phyloP scores from a whole-genome alignment of 2,113 vertebrate genomes.

The Hippocampus mohnikei region DNA sequence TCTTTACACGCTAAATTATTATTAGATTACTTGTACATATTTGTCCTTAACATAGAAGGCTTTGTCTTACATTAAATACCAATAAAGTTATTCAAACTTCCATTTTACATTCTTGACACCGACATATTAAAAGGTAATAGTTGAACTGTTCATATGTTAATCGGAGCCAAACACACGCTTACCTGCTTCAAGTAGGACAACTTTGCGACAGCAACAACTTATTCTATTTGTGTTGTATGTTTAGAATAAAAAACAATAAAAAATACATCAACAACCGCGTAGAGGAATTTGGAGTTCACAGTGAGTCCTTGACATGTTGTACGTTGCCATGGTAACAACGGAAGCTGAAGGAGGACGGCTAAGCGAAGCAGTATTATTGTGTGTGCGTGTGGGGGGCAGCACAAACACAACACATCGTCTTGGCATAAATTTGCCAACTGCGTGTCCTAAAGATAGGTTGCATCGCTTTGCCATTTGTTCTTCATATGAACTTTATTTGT shows the following conservation, averaged over 20 bases:
- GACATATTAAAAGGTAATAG: background rate
- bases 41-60: background rate
- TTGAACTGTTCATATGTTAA: background rate
- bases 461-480: background rate
- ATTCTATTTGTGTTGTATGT: background rate
- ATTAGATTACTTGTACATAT: background rate
- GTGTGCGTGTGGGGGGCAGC: no score
- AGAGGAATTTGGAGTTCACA: background rate
- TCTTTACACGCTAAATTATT: background rate
- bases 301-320: constrained; percentile 28
- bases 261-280: background rate
- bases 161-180: background rate
- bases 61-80: background rate
- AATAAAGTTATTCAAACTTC: background rate
- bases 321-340: constrained; percentile 33
- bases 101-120: background rate
- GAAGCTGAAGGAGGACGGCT: constrained; percentile 28
- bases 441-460: no score
- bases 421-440: background rate
- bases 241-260: background rate
- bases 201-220: background rate
- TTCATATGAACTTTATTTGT: constrained; percentile 29
- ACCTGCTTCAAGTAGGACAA: constrained; percentile 8
- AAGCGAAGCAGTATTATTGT: background rate
- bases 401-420: background rate